phyloP scores from a whole-genome alignment of 2,113 vertebrate species.

The Electrona antarctica region DNA sequence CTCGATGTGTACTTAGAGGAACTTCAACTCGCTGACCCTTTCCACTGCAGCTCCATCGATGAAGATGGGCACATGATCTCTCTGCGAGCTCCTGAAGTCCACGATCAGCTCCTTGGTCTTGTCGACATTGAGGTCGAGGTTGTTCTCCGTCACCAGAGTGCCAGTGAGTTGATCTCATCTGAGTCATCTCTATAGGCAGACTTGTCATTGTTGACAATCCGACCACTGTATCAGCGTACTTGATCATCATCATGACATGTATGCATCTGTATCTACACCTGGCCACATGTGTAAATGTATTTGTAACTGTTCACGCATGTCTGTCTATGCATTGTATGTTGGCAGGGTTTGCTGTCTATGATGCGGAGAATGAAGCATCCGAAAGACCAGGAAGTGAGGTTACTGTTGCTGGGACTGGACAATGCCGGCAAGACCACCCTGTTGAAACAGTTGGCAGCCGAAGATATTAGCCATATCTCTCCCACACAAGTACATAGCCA shows the following conservation, averaged over 20 bases:
- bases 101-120: no score
- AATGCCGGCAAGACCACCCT: slow-evolving; percentile 94
- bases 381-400: slow-evolving; percentile 91
- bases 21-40: no score
- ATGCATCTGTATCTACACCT: background rate
- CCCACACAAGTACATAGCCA: slow-evolving; percentile 86
- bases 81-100: no score
- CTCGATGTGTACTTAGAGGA: no score
- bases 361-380: slow-evolving; percentile 90
- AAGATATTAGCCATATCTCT: slow-evolving; percentile 94
- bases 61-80: no score
- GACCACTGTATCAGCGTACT: background rate
- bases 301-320: background rate
- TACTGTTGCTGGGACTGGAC: slow-evolving; percentile 93
- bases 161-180: no score
- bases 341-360: slow-evolving; percentile 90
- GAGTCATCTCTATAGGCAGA: no score
- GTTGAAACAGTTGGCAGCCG: slow-evolving; percentile 91
- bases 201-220: no score
- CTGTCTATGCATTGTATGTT: slow-evolving; percentile 9
- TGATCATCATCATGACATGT: background rate
- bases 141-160: no score
- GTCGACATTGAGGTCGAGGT: no score
- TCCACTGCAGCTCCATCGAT: no score
- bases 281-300: background rate